Evolutionary conservation across 1,140 invertebrate species (phyloP).

Genomic region (Megalopta genalis): DNA sequence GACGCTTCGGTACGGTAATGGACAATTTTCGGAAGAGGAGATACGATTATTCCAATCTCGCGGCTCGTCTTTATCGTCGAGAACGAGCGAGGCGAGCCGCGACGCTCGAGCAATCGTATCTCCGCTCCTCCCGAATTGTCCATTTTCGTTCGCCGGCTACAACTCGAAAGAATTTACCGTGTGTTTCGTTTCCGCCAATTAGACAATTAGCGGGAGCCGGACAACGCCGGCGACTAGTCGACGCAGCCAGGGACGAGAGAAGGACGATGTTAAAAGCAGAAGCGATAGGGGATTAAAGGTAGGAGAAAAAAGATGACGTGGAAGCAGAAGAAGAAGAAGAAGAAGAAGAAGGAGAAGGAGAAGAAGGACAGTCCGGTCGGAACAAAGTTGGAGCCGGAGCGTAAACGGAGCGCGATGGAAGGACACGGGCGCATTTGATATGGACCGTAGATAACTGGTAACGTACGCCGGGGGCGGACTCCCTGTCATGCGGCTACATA

Average conservation of each 20-base stretch:
- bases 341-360: slow-evolving; percentile 18
- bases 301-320: background rate
- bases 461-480: slow-evolving; percentile 72
- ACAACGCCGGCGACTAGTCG: no score
- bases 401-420: slow-evolving; percentile 43
- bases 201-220: no score
- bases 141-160: no score
- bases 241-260: background rate
- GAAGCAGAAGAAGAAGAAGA: slow-evolving; percentile 48
- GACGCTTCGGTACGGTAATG: no score
- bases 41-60: no score
- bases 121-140: no score
- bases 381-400: slow-evolving; percentile 25
- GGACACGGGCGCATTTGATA: slow-evolving; percentile 77
- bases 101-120: no score
- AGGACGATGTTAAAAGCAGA: background rate
- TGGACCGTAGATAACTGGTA: slow-evolving; percentile 77
- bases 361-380: background rate
- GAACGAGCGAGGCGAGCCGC: no score
- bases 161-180: no score
- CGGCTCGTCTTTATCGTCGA: no score
- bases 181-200: no score
- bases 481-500: slow-evolving; percentile 70
- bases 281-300: background rate
- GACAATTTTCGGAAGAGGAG: no score